Conservation (phyloP, 92 coral and sea anemone species). For the Plumapathes pennacea region DNA sequence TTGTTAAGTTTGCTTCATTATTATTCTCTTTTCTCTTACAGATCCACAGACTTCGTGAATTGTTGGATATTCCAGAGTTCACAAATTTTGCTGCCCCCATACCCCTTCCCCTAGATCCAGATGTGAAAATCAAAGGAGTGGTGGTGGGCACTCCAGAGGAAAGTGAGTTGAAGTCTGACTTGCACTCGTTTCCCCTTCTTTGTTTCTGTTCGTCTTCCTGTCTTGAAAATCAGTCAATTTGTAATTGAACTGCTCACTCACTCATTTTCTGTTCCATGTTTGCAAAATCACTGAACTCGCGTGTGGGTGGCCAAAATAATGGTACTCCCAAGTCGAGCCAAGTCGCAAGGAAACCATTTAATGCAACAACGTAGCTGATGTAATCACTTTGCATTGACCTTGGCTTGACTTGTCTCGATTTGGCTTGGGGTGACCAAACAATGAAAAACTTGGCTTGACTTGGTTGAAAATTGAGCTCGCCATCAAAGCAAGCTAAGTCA, state of each 20-base stretch:
- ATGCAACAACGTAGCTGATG: too few relatives aligned
- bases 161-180: conserved; percentile 28
- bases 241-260: background rate
- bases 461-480: too few relatives aligned
- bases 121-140: conserved; percentile 84
- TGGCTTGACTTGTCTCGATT: too few relatives aligned
- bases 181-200: background rate
- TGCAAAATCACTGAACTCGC: background rate
- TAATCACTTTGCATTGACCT: too few relatives aligned
- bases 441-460: too few relatives aligned
- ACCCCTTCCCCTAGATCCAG: conserved; percentile 92
- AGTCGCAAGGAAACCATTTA: too few relatives aligned
- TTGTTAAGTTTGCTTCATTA: background rate
- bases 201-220: background rate
- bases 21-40: conserved; percentile 7
- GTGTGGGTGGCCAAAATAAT: too few relatives aligned
- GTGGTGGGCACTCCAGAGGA: conserved; percentile 75
- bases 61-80: conserved; percentile 79
- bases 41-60: conserved; percentile 83
- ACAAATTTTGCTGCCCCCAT: conserved; percentile 61
- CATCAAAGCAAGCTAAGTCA: too few relatives aligned
- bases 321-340: too few relatives aligned
- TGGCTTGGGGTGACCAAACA: too few relatives aligned
- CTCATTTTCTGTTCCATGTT: too few relatives aligned
- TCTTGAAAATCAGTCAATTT: background rate